A percentile compares a stretch with the other conserved stretches of the same genome.
phyloP scores from a whole-genome alignment of 2,113 vertebrate species.

The Notechis scutatus region DNA sequence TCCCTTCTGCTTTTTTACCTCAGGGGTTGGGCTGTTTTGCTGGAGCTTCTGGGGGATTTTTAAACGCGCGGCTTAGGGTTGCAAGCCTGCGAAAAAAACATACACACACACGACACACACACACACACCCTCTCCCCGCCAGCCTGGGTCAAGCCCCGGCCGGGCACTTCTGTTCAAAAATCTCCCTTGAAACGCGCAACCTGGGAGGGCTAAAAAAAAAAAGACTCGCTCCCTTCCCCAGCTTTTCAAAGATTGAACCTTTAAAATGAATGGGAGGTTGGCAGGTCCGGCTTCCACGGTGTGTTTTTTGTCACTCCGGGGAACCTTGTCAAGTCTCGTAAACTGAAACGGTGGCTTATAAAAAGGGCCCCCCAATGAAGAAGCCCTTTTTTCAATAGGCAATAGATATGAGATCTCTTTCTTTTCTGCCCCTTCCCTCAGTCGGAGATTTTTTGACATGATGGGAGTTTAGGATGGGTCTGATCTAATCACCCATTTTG shows the following conservation, averaged over 20 bases:
- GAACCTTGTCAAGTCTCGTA: slow-evolving; percentile 23
- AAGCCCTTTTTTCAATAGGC: neutral
- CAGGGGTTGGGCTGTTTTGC: slow-evolving; percentile 24
- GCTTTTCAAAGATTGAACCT: slow-evolving; percentile 7
- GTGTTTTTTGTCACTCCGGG: slow-evolving; percentile 12
- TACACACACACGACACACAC: too few species aligned
- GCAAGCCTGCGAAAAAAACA: neutral
- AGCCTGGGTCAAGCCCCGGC: neutral
- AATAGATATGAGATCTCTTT: neutral
- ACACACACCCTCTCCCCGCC: neutral
- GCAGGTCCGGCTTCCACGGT: slow-evolving; percentile 35
- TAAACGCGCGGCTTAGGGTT: neutral
- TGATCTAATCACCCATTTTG: slow-evolving; percentile 29
- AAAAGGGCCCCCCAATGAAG: slow-evolving; percentile 28
- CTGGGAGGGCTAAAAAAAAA: neutral
- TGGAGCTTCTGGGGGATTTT: neutral
- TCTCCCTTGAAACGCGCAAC: slow-evolving; percentile 1
- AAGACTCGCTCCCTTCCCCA: neutral
- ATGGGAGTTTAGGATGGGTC: neutral
- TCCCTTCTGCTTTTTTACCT: slow-evolving; percentile 24
- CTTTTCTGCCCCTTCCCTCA: neutral
- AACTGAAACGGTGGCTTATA: slow-evolving; percentile 3
- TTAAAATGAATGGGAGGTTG: slow-evolving; percentile 38
- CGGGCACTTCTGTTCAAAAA: slow-evolving; percentile 1
- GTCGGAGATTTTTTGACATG: too few species aligned